Percentiles rank a stretch among this genome's conserved stretches.
phyloP scores from a whole-genome alignment of 2,113 vertebrate genomes.

The Lagenorhynchus albirostris region DNA sequence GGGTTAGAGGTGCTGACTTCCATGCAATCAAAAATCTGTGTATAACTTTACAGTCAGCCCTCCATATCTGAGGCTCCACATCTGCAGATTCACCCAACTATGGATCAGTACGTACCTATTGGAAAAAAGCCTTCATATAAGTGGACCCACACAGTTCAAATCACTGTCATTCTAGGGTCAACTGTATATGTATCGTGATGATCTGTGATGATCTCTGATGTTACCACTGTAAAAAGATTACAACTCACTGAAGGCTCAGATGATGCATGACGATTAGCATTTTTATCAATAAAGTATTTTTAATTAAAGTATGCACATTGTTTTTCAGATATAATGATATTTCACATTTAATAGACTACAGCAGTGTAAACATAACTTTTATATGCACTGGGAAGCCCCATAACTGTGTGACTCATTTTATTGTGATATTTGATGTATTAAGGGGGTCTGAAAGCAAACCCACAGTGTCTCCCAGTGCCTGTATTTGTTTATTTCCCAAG shows the following conservation, averaged over 20 bases:
- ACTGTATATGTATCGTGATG: background rate
- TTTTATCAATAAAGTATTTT: background rate
- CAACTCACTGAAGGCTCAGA: background rate
- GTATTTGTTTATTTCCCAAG: background rate
- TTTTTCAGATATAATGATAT: background rate
- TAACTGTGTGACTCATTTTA: background rate
- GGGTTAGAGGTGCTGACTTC: background rate
- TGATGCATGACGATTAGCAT: background rate
- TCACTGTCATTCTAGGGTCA: background rate
- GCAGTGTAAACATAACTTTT: background rate
- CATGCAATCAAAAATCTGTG: background rate
- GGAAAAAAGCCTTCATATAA: background rate
- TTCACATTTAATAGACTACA: background rate
- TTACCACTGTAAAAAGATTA: background rate
- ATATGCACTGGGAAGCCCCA: background rate
- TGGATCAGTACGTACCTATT: background rate
- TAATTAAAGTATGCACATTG: too few relatives aligned
- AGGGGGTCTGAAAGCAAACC: background rate
- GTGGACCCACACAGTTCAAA: background rate
- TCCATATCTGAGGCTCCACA: background rate
- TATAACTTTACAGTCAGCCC: background rate
- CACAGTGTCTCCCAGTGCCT: background rate
- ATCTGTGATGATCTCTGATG: background rate
- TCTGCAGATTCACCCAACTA: background rate
- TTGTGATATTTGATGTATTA: background rate